Conservation (phyloP, 2,888 invertebrate species). For the Sturmia bella region DNA sequence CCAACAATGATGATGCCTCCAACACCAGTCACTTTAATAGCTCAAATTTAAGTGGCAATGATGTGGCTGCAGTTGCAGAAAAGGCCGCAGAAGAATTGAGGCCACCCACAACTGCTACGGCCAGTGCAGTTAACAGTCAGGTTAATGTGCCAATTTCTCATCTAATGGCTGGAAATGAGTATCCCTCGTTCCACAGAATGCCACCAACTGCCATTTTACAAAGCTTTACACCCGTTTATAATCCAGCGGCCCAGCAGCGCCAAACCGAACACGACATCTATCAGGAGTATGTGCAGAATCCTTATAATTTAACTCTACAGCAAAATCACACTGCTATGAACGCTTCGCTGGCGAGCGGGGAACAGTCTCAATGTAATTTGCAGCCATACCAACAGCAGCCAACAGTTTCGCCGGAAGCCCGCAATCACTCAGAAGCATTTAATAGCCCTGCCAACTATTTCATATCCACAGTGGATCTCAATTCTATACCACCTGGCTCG, state of each 20-base stretch:
- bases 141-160: conserved; percentile 79
- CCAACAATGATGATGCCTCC: conserved; percentile 36
- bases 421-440: conserved; percentile 73
- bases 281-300: conserved; percentile 81
- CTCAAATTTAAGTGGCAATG: conserved; percentile 53
- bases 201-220: conserved; percentile 79
- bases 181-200: conserved; percentile 78
- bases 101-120: not conserved
- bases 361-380: conserved; percentile 65
- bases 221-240: conserved; percentile 79
- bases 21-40: conserved; percentile 46
- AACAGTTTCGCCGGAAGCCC: conserved; percentile 78
- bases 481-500: conserved; percentile 84
- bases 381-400: conserved; percentile 61
- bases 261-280: conserved; percentile 78
- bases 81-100: conserved; percentile 22
- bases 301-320: conserved; percentile 81
- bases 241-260: conserved; percentile 60
- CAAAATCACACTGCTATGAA: conserved; percentile 72
- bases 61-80: conserved; percentile 56
- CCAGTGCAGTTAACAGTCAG: not conserved
- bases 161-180: conserved; percentile 77
- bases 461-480: conserved; percentile 83
- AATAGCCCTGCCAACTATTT: conserved; percentile 85
- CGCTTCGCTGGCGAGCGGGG: conserved; percentile 28